A percentile compares a stretch with the other conserved stretches of the same genome.
These are phyloP conservation scores for Pampusana beccarii DNA, from an alignment of 2,113 vertebrate genomes.

Conservation along the genomic window DNA sequence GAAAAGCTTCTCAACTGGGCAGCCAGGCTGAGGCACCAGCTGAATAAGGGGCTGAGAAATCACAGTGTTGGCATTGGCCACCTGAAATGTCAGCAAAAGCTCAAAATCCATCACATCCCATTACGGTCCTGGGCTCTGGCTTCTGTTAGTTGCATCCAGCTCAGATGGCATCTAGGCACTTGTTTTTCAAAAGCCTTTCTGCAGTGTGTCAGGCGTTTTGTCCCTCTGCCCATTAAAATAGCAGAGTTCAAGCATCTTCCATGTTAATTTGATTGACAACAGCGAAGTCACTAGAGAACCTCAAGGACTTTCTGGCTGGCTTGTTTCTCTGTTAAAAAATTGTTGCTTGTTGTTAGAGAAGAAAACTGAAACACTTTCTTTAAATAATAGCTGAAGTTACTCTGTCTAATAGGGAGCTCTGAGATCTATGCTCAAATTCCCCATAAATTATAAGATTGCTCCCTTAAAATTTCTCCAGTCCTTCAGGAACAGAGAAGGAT, in stretches of 20 bases:
- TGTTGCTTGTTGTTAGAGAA: not conserved
- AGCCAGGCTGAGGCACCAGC: not conserved
- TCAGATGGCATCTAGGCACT: not conserved
- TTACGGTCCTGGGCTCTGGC: not conserved
- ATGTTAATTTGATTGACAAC: slow-evolving; percentile 31
- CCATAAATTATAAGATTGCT: not conserved
- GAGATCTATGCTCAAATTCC: not conserved
- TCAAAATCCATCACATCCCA: not conserved
- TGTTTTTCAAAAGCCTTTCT: not conserved
- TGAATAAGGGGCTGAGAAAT: not conserved
- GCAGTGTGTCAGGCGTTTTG: not conserved
- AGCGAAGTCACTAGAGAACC: not conserved
- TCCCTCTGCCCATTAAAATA: not conserved
- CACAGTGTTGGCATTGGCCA: not conserved
- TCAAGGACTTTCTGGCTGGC: not conserved
- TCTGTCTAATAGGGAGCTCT: not conserved
- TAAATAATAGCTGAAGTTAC: not conserved
- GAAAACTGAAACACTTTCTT: not conserved
- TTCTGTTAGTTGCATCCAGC: not conserved
- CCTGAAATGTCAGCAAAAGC: not conserved
- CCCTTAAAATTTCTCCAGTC: slow-evolving; percentile 12
- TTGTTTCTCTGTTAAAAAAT: slow-evolving; percentile 19
- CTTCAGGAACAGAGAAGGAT: not conserved
- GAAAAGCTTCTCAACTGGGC: not conserved
- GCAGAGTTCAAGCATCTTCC: not conserved